Evolutionary conservation across 2,888 invertebrate species (phyloP), one percentile per base, ranked within the genome.

Genomic region (Callyntrura sp.): DNA sequence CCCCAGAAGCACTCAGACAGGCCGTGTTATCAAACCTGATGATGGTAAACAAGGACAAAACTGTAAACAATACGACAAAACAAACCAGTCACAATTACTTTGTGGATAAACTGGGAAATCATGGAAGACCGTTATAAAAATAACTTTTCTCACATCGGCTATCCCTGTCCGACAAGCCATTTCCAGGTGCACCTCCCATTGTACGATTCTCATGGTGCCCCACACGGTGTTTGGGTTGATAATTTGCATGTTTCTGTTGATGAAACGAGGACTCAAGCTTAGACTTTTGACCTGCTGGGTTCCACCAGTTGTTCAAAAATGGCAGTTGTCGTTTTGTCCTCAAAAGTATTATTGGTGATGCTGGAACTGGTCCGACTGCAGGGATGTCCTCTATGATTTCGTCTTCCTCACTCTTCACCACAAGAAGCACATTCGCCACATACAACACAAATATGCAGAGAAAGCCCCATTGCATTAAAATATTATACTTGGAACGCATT

Each of bases 21-120:
- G 96, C 96, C n/a, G 96, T 96, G 91, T 97, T 97, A 1, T 96
- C 96, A 93, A 98, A 97, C 91, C 97, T 96, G 51, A 98, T 96
- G 93, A 97, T 96, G 0, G 97, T 97, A 94, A 98, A 97, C 14
- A 98, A 94, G 0, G 97, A 97, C 11, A 98, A 94, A 94, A 98
- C 98, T 98, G 94, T 25, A 93, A 92, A 73, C 86, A 62, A 60
- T 8, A 60, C n/a, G n/a, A n/a, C n/a, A 43, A 45, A 6, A 85
- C 12, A 73, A 57, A 35, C n/a, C 23, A 43, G 17, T 28, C 12
- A 28, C 55, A 6, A 65, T n/a, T 14, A 23, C 12, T 20, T 14
- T 60, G 23, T 60, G 12, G 23, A 55, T 23, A n/a, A n/a, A 1
- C 17, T 55, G 20, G 20, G 65, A 51, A 8, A 12, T 3, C 23